Percentiles rank a stretch among this genome's conserved stretches.
Evolutionary conservation across 1,140 invertebrate species (phyloP).

Genomic region (Euura lappo): DNA sequence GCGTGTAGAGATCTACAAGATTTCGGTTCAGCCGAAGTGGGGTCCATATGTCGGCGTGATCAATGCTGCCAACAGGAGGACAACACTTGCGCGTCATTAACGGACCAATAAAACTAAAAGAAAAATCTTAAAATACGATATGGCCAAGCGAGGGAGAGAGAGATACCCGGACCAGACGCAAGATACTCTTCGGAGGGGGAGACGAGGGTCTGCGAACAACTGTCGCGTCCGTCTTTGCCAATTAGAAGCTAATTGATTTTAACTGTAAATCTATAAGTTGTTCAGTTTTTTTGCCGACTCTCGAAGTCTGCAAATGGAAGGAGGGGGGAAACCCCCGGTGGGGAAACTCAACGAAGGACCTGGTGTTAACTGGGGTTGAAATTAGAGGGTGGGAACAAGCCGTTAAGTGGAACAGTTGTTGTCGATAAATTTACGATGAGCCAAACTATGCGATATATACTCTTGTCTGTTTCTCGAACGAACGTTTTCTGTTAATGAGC

Average conservation of each 20-base stretch:
- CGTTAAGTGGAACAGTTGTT: conserved; percentile 38
- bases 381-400: conserved; percentile 8
- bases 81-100: background rate
- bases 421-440: conserved; percentile 41
- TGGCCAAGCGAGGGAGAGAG: background rate
- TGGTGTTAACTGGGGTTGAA: too few species aligned
- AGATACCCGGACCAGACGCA: too few species aligned
- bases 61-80: background rate
- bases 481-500: conserved; percentile 37
- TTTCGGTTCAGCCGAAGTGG: too few species aligned
- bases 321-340: background rate
- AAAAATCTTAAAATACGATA: background rate
- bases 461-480: background rate
- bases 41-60: background rate
- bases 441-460: too few species aligned
- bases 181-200: too few species aligned
- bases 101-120: background rate
- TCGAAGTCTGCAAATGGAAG: conserved; percentile 9
- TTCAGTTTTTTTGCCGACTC: conserved; percentile 29
- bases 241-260: conserved; percentile 45
- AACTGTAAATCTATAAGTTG: conserved; percentile 47
- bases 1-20: too few species aligned
- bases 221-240: background rate
- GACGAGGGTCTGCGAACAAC: background rate
- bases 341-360: background rate